Conservation (phyloP, 2,888 invertebrate species). For the Amitus sp. region DNA sequence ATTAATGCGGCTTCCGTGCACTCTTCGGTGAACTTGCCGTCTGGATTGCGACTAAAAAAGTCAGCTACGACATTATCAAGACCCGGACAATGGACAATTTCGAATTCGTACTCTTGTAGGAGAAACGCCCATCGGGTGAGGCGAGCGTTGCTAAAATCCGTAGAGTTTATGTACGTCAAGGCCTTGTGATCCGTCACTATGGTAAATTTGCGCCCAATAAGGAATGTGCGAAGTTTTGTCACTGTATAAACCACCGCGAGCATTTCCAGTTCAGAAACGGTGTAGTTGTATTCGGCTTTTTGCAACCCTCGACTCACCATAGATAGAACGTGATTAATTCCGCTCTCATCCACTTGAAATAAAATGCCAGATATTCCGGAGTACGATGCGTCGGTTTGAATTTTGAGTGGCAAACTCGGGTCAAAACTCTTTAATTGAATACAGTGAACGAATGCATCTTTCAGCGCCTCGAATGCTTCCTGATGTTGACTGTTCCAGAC, state of each 20-base stretch:
- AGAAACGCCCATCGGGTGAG: not conserved
- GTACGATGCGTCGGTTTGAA: constrained; percentile 32
- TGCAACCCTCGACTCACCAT: constrained; percentile 14
- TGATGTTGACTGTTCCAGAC: constrained; percentile 22
- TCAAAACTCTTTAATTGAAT: constrained; percentile 21
- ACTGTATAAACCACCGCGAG: constrained; percentile 23
- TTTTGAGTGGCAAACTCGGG: constrained; percentile 12
- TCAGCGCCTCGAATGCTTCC: constrained; percentile 22
- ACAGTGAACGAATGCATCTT: constrained; percentile 22
- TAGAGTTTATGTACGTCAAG: not conserved
- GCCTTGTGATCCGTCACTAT: constrained; percentile 7
- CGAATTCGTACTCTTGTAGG: not conserved
- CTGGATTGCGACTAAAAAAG: too few relatives aligned
- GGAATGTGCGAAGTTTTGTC: constrained; percentile 6
- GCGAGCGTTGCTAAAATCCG: too few relatives aligned
- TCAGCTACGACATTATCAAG: too few relatives aligned
- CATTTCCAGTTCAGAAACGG: constrained; percentile 22
- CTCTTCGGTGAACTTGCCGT: too few relatives aligned
- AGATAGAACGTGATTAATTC: not conserved
- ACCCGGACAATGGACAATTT: not conserved
- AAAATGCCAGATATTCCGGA: constrained; percentile 37
- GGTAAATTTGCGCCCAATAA: not conserved
- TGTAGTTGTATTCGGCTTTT: constrained; percentile 24
- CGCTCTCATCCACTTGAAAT: constrained; percentile 17
- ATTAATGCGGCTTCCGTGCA: too few relatives aligned